These are phyloP conservation scores for Oncorhynchus clarkii DNA, from an alignment of 2,113 vertebrate genomes.

Conservation along the genomic window DNA sequence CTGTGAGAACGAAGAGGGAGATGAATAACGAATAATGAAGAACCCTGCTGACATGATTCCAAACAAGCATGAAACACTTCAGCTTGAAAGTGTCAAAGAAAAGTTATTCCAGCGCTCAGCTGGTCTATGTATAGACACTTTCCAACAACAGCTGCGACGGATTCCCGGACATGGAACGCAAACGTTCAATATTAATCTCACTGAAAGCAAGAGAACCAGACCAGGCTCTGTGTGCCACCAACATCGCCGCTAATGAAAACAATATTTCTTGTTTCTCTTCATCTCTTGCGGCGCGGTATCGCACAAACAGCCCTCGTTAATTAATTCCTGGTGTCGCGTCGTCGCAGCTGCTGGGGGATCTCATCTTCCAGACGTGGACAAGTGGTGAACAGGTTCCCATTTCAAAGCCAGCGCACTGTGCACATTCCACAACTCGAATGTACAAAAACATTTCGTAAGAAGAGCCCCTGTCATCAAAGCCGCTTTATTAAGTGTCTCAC, in stretches of 20 bases:
- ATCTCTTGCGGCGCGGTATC: slow-evolving; percentile 56
- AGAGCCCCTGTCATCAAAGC: slow-evolving; percentile 71
- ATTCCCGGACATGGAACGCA: slow-evolving; percentile 60
- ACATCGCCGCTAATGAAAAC: slow-evolving; percentile 76
- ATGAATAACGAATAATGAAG: slow-evolving; percentile 38
- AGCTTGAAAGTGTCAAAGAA: slow-evolving; percentile 66
- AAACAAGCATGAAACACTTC: slow-evolving; percentile 51
- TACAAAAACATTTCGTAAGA: slow-evolving; percentile 42
- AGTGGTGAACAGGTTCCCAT: slow-evolving; percentile 77
- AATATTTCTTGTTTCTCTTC: slow-evolving; percentile 73
- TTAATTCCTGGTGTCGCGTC: slow-evolving; percentile 70
- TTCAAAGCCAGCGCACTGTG: slow-evolving; percentile 69
- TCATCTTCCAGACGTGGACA: slow-evolving; percentile 67
- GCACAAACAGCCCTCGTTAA: slow-evolving; percentile 61
- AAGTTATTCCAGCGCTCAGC: slow-evolving; percentile 66
- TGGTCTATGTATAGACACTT: slow-evolving; percentile 53
- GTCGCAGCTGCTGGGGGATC: slow-evolving; percentile 69
- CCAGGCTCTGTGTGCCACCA: slow-evolving; percentile 68
- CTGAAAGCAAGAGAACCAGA: slow-evolving; percentile 45
- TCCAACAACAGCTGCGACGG: slow-evolving; percentile 67
- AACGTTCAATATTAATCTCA: slow-evolving; percentile 59
- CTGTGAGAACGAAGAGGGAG: no score
- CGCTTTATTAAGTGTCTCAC: slow-evolving; percentile 74
- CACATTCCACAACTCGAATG: slow-evolving; percentile 61
- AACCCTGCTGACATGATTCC: slow-evolving; percentile 48